Conservation (phyloP, 2,797 vertebrate genomes). For the Lates japonicus region DNA sequence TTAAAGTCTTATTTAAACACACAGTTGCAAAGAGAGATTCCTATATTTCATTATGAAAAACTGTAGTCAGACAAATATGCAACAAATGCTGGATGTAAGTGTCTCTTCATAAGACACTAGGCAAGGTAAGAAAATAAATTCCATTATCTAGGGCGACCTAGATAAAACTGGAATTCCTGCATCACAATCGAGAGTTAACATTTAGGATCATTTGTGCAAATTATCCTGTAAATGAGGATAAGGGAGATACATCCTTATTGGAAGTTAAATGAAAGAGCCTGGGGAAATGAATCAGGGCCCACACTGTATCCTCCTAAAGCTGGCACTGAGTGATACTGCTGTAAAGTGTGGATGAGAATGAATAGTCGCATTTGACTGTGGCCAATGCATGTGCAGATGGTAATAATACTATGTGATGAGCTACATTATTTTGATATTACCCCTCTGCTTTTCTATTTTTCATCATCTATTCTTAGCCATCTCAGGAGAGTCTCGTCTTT, state of each 20-base stretch:
- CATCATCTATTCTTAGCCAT: slow-evolving; percentile 57
- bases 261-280: slow-evolving; percentile 52
- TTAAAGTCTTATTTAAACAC: not conserved
- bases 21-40: not conserved
- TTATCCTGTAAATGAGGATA: slow-evolving; percentile 49
- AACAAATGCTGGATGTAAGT: slow-evolving; percentile 3
- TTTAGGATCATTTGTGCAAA: slow-evolving; percentile 55
- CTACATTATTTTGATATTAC: slow-evolving; percentile 58
- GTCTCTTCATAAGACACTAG: no score
- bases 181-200: slow-evolving; percentile 35
- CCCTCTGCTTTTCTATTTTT: slow-evolving; percentile 54
- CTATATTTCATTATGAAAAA: slow-evolving; percentile 12
- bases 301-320: slow-evolving; percentile 34
- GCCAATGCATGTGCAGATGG: slow-evolving; percentile 3
- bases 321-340: slow-evolving; percentile 33
- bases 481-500: slow-evolving; percentile 54
- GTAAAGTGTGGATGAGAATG: slow-evolving; percentile 41
- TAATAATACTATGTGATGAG: slow-evolving; percentile 33
- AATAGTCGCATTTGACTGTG: slow-evolving; percentile 58
- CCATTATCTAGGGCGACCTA: slow-evolving; percentile 36
- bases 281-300: slow-evolving; percentile 41
- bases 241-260: slow-evolving; percentile 31
- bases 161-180: slow-evolving; percentile 40
- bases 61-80: slow-evolving; percentile 15
- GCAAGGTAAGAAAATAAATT: slow-evolving; percentile 27